phyloP scores from a whole-genome alignment of 2,888 invertebrate genomes.

The Keiferia lycopersicella region DNA sequence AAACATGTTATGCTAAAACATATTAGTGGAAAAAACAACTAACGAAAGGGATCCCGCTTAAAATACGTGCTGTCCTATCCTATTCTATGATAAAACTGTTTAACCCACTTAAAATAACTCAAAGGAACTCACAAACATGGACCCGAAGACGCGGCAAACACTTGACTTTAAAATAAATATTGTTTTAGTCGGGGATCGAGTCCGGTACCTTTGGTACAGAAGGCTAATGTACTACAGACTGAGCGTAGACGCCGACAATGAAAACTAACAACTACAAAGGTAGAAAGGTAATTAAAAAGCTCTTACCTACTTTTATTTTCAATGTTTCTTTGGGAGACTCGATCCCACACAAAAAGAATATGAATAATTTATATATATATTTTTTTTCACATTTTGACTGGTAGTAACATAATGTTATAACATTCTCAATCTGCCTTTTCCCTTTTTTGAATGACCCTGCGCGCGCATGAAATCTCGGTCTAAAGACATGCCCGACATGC shows the following conservation, averaged over 20 bases:
- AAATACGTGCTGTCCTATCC: neutral
- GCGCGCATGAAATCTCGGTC: too few species aligned
- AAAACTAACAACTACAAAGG: neutral
- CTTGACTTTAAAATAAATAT: constrained; percentile 16
- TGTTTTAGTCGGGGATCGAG: constrained; percentile 7
- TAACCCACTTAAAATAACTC: constrained; percentile 16
- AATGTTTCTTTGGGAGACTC: too few species aligned
- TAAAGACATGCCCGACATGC: neutral
- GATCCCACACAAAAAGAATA: too few species aligned
- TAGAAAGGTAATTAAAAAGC: too few species aligned
- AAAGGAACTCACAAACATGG: neutral
- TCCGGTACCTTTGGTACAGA: neutral
- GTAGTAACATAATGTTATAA: too few species aligned
- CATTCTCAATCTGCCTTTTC: too few species aligned
- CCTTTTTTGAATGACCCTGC: too few species aligned
- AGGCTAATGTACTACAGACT: constrained; percentile 4
- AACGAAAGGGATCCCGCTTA: too few species aligned
- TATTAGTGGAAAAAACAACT: too few species aligned
- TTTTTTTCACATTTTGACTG: too few species aligned
- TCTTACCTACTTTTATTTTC: neutral
- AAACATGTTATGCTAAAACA: too few species aligned
- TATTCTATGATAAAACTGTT: neutral
- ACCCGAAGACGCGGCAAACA: constrained; percentile 14
- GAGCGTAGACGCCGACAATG: constrained; percentile 6
- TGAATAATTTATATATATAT: too few species aligned